Percentiles rank a stretch among this genome's conserved stretches.
Evolutionary conservation across 2,888 invertebrate species (phyloP).

Genomic region (Lymantria monacha): DNA sequence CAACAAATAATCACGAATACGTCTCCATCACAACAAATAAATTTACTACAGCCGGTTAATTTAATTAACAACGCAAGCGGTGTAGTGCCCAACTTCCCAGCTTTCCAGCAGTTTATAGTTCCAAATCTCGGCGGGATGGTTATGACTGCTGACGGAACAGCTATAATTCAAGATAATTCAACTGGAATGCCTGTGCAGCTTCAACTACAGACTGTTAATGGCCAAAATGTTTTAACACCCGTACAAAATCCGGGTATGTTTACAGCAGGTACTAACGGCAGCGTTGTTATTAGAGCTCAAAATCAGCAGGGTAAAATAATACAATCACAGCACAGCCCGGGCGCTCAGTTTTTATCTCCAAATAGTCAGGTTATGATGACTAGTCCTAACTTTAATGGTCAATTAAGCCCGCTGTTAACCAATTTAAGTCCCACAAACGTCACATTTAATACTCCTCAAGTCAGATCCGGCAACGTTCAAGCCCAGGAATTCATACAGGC

Average conservation of each 20-base stretch:
- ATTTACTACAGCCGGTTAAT: conserved; percentile 91
- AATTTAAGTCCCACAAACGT: conserved; percentile 88
- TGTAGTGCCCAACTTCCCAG: conserved; percentile 88
- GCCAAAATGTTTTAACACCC: conserved; percentile 88
- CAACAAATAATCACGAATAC: conserved; percentile 86
- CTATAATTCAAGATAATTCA: conserved; percentile 87
- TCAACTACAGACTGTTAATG: conserved; percentile 91
- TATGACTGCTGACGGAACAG: conserved; percentile 90
- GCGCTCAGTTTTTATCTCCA: conserved; percentile 88
- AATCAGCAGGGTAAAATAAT: conserved; percentile 87
- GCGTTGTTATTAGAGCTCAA: conserved; percentile 90
- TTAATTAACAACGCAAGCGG: conserved; percentile 87
- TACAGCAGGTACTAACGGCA: conserved; percentile 85
- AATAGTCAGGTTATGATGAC: conserved; percentile 90
- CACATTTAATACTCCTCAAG: conserved; percentile 82
- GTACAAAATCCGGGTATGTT: conserved; percentile 86
- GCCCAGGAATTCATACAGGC: conserved; percentile 88
- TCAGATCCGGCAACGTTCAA: conserved; percentile 79
- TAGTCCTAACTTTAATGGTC: conserved; percentile 87
- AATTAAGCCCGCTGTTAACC: conserved; percentile 89
- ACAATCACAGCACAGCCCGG: conserved; percentile 85
- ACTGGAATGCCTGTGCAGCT: conserved; percentile 87
- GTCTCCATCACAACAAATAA: conserved; percentile 84
- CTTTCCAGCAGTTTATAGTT: conserved; percentile 91
- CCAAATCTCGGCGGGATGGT: conserved; percentile 92